phyloP scores from a whole-genome alignment of 2,113 vertebrate species.

The Notechis scutatus region DNA sequence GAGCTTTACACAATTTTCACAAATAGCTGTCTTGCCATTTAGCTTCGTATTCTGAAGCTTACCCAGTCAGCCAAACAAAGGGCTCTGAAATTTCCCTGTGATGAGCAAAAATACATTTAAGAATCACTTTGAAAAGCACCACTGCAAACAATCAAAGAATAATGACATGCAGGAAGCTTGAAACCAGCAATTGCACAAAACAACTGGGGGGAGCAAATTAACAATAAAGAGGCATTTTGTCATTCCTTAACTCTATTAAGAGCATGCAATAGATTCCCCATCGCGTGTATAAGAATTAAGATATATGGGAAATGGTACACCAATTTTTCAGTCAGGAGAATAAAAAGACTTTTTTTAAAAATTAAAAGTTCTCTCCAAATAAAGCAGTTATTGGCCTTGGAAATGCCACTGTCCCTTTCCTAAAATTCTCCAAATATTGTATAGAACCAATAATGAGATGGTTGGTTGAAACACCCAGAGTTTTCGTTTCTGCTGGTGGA shows the following conservation, averaged over 20 bases:
- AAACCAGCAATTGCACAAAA: neutral
- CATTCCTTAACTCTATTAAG: neutral
- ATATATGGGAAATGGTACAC: neutral
- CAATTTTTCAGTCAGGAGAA: constrained; percentile 7
- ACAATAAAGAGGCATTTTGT: accelerated
- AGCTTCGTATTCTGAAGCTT: neutral
- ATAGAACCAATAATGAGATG: neutral
- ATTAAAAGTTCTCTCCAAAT: neutral
- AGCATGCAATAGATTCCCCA: accelerated
- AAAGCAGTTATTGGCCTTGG: accelerated
- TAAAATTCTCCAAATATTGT: neutral
- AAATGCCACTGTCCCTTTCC: neutral
- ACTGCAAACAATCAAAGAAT: neutral
- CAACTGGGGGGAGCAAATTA: neutral
- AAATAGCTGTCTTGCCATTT: neutral
- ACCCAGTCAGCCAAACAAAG: neutral
- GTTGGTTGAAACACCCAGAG: neutral
- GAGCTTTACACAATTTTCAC: neutral
- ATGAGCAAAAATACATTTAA: neutral
- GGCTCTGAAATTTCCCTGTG: neutral
- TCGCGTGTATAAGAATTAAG: neutral
- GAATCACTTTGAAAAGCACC: neutral
- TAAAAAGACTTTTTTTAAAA: neutral
- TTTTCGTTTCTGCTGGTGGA: neutral
- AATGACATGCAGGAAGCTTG: neutral